phyloP scores from a whole-genome alignment of 2,797 vertebrate genomes.

The Phalanger gymnotis region DNA sequence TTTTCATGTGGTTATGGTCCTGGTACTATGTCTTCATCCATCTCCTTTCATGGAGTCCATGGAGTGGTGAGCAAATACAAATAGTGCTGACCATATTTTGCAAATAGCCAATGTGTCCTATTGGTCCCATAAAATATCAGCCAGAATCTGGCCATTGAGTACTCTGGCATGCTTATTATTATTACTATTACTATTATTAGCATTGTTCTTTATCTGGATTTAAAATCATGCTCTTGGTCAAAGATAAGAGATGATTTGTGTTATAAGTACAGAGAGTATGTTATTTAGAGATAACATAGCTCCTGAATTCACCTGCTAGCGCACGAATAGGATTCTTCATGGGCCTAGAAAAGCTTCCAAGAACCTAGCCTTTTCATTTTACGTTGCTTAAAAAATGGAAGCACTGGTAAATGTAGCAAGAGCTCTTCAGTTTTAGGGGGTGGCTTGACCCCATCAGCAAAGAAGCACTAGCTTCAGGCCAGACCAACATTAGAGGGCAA shows the following conservation, averaged over 20 bases:
- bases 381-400: constrained; percentile 22
- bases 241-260: constrained; percentile 72
- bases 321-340: constrained; percentile 14
- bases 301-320: constrained; percentile 55
- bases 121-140: constrained; percentile 73
- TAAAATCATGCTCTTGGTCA: constrained; percentile 66
- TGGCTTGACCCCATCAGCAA: constrained; percentile 60
- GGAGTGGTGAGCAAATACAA: background rate
- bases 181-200: constrained; percentile 61
- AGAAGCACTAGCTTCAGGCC: constrained; percentile 70
- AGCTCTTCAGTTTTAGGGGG: constrained; percentile 68
- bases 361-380: constrained; percentile 59
- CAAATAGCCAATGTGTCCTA: constrained; percentile 62
- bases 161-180: constrained; percentile 69
- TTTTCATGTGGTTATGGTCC: accelerated
- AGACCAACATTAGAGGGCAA: constrained; percentile 27
- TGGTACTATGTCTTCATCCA: background rate
- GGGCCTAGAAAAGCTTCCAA: constrained; percentile 46
- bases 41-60: background rate
- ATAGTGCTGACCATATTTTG: constrained; percentile 64
- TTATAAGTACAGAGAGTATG: accelerated
- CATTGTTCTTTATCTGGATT: constrained; percentile 74
- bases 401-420: constrained; percentile 46
- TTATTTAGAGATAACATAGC: background rate
- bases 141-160: constrained; percentile 64